phyloP scores from a whole-genome alignment of 2,888 invertebrate species.

The Nomada fabriciana region DNA sequence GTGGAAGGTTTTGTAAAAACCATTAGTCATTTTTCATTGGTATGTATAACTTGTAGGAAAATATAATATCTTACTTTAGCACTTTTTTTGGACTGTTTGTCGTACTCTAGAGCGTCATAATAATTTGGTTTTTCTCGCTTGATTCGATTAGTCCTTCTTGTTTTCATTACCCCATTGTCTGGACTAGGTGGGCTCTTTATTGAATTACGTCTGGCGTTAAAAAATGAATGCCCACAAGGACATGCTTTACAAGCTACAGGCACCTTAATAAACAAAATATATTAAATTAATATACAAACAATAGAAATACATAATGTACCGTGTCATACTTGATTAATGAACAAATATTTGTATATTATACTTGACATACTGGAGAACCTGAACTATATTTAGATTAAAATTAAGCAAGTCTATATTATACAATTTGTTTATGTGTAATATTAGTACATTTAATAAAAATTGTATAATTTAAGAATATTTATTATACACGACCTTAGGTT shows the following conservation, averaged over 20 bases:
- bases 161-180: slow-evolving; percentile 82
- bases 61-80: slow-evolving; percentile 74
- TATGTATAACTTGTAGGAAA: slow-evolving; percentile 9
- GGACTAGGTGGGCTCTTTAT: slow-evolving; percentile 84
- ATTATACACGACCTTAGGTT: slow-evolving; percentile 1
- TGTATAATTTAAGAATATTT: neutral
- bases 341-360: neutral
- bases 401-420: neutral
- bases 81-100: slow-evolving; percentile 90
- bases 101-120: slow-evolving; percentile 92
- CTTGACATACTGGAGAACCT: neutral
- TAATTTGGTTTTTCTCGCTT: slow-evolving; percentile 92
- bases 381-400: too few relatives aligned
- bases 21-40: slow-evolving; percentile 1
- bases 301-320: slow-evolving; percentile 24
- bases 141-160: slow-evolving; percentile 89
- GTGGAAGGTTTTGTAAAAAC: slow-evolving; percentile 5
- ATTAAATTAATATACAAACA: slow-evolving; percentile 37
- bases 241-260: slow-evolving; percentile 94
- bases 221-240: slow-evolving; percentile 93
- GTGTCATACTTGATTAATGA: neutral
- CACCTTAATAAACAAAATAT: slow-evolving; percentile 85
- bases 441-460: neutral
- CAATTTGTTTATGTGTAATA: neutral
- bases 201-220: slow-evolving; percentile 87